phyloP scores from a whole-genome alignment of 2,888 invertebrate genomes.

The Eilema griseolum region DNA sequence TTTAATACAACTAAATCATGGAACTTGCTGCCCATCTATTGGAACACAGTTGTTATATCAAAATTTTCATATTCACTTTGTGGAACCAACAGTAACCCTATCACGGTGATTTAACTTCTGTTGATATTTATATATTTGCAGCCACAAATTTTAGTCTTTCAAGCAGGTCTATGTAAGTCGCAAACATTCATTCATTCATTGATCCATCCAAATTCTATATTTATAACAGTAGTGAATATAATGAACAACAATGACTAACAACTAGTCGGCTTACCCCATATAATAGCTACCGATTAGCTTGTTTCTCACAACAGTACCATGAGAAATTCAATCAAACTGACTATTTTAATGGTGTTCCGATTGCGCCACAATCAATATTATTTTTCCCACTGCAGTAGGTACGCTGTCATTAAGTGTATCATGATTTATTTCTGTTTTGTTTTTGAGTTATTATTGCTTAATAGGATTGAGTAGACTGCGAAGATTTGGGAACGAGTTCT shows the following conservation, averaged over 20 bases:
- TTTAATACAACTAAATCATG: neutral
- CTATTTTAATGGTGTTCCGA: slow-evolving; percentile 76
- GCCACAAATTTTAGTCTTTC: neutral
- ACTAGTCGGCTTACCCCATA: slow-evolving; percentile 40
- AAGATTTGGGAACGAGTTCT: slow-evolving; percentile 9
- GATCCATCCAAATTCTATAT: neutral
- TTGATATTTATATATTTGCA: too few species aligned
- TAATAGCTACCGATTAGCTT: slow-evolving; percentile 65
- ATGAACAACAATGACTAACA: slow-evolving; percentile 15
- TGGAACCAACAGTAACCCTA: too few species aligned
- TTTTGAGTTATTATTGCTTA: slow-evolving; percentile 41
- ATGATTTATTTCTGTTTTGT: slow-evolving; percentile 45
- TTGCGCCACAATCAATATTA: slow-evolving; percentile 68
- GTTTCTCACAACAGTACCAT: slow-evolving; percentile 71
- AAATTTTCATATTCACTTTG: neutral
- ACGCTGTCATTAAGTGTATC: slow-evolving; percentile 62
- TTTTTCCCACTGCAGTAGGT: slow-evolving; percentile 65
- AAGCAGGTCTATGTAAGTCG: neutral
- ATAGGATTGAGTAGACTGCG: slow-evolving; percentile 23
- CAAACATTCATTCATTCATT: neutral
- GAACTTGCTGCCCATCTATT: neutral
- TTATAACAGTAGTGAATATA: neutral
- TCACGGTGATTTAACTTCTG: too few species aligned
- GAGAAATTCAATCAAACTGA: slow-evolving; percentile 78
- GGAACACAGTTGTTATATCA: neutral